Conservation (phyloP, 2,113 vertebrate genomes). For the Agelaius tricolor region DNA sequence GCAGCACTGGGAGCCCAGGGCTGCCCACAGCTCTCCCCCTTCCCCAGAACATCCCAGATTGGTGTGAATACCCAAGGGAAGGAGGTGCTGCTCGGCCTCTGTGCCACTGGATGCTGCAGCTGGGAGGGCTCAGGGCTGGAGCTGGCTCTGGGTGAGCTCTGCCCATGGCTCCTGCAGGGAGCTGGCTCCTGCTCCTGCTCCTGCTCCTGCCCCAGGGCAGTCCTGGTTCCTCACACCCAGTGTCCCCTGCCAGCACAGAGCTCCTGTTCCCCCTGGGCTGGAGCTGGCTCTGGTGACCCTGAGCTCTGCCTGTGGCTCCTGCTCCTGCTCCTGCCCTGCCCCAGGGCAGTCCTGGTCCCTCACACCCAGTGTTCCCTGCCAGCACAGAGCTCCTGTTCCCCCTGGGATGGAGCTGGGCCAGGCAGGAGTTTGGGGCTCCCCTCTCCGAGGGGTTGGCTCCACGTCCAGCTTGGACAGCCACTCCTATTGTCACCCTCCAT, state of each 20-base stretch:
- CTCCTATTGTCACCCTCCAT: not conserved
- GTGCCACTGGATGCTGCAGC: not conserved
- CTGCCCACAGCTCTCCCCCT: not conserved
- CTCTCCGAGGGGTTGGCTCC: not conserved
- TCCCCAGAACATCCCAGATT: not conserved
- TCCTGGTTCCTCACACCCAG: not conserved
- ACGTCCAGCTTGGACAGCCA: not conserved
- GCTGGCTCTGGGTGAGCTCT: not conserved
- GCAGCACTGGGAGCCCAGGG: rapidly evolving
- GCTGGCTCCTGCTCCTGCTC: not conserved
- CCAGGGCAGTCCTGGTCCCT: too few relatives aligned
- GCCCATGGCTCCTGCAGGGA: rapidly evolving
- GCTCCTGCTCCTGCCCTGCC: too few relatives aligned
- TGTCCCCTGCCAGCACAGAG: not conserved
- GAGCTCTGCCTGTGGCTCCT: too few relatives aligned
- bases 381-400: not conserved
- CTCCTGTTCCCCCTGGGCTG: not conserved
- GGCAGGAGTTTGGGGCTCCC: not conserved
- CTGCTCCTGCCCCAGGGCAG: not conserved
- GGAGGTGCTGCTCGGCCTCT: not conserved
- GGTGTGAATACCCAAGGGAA: rapidly evolving
- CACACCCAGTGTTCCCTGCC: too few relatives aligned
- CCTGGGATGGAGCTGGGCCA: not conserved
- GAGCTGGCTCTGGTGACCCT: not conserved
- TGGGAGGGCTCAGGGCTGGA: not conserved